A percentile compares a stretch with the other conserved stretches of the same genome.
These are phyloP conservation scores for Zophobas morio DNA, from an alignment of 1,140 invertebrate species.

Conservation along the genomic window DNA sequence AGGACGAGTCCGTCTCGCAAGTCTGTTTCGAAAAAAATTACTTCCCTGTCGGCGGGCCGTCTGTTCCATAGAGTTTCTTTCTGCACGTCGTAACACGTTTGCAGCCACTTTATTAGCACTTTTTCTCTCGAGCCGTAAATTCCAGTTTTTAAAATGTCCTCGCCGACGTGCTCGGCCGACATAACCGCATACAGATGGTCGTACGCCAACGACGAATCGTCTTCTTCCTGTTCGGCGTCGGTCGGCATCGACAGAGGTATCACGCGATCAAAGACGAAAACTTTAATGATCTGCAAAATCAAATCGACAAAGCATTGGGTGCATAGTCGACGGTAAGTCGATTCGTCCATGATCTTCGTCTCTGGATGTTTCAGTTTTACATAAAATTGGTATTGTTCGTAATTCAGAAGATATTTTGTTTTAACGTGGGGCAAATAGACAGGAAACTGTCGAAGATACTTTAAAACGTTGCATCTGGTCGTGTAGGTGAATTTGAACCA, in stretches of 20 bases:
- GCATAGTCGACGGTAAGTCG: constrained; percentile 57
- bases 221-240: neutral
- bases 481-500: too few relatives aligned
- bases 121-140: constrained; percentile 12
- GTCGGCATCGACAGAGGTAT: neutral
- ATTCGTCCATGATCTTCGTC: constrained; percentile 4
- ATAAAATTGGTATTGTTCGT: constrained; percentile 61
- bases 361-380: constrained; percentile 21
- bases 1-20: constrained; percentile 65
- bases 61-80: neutral
- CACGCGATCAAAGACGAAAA: constrained; percentile 52
- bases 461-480: constrained; percentile 52
- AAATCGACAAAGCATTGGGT: constrained; percentile 67
- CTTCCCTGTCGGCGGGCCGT: constrained; percentile 45
- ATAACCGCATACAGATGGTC: neutral
- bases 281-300: constrained; percentile 66
- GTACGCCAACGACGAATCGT: neutral
- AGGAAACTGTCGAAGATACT: constrained; percentile 59
- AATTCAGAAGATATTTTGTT: constrained; percentile 63
- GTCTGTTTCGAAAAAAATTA: constrained; percentile 57
- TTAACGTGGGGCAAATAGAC: constrained; percentile 61
- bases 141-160: neutral
- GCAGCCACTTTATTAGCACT: constrained; percentile 7
- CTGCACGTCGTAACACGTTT: constrained; percentile 12
- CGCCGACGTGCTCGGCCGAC: neutral